These are phyloP conservation scores for Elephas maximus DNA, from an alignment of 2,113 vertebrate species.

Conservation along the genomic window DNA sequence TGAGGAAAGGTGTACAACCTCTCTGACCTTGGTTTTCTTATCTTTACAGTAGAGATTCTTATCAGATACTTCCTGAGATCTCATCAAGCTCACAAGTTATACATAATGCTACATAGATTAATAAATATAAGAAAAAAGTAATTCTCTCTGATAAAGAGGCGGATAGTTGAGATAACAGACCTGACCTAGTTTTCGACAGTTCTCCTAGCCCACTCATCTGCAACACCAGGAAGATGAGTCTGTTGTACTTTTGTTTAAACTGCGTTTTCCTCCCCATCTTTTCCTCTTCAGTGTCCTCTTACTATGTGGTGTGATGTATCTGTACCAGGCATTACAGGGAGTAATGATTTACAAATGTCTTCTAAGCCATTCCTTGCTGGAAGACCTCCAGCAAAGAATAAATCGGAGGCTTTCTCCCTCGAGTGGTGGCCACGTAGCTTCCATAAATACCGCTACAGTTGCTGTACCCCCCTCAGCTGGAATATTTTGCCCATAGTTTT, in stretches of 20 bases:
- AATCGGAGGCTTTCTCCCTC: constrained; percentile 23
- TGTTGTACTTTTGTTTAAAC: constrained; percentile 42
- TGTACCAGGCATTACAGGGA: neutral
- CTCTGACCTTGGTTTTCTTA: neutral
- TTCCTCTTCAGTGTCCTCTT: constrained; percentile 32
- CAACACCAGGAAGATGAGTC: neutral
- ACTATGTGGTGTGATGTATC: neutral
- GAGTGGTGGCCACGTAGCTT: constrained; percentile 20
- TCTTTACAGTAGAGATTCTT: neutral
- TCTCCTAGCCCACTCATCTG: constrained; percentile 16
- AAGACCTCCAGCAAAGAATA: constrained; percentile 53
- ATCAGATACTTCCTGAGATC: constrained; percentile 8
- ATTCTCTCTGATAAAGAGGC: neutral
- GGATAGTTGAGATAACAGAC: constrained; percentile 2
- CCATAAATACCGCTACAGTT: neutral
- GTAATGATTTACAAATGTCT: constrained; percentile 34
- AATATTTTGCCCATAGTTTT: constrained; percentile 68
- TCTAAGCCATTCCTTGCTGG: neutral
- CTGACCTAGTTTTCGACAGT: neutral
- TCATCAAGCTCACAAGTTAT: neutral
- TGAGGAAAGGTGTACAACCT: neutral
- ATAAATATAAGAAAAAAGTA: constrained; percentile 43
- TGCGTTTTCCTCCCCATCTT: constrained; percentile 21
- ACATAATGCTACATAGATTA: neutral
- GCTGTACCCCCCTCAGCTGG: neutral